phyloP scores from a whole-genome alignment of 1,140 invertebrate species.

The Antheraea mylitta region DNA sequence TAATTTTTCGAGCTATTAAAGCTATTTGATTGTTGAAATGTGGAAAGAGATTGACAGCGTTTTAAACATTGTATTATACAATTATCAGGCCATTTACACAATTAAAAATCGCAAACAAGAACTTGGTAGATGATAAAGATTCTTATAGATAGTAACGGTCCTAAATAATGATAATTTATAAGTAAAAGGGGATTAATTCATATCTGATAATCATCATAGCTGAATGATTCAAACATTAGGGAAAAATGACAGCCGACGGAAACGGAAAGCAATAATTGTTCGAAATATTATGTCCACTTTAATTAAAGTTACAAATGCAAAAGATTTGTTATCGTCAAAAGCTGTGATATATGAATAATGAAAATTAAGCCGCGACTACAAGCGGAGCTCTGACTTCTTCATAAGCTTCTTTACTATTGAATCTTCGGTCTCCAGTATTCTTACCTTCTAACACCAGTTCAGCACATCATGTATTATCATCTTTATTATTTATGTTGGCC shows the following conservation, averaged over 20 bases:
- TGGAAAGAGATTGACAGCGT: neutral
- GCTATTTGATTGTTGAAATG: constrained; percentile 20
- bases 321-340: constrained; percentile 79
- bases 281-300: constrained; percentile 64
- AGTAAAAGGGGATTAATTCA: neutral
- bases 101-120: neutral
- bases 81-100: neutral
- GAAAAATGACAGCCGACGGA: neutral
- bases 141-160: neutral
- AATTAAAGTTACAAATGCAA: constrained; percentile 74
- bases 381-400: constrained; percentile 38
- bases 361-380: constrained; percentile 42
- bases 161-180: neutral
- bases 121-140: neutral
- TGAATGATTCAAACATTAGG: neutral
- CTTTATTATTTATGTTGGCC: constrained; percentile 26
- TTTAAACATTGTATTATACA: neutral
- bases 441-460: constrained; percentile 31
- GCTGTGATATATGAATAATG: constrained; percentile 75
- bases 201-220: neutral
- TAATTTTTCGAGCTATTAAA: constrained; percentile 68
- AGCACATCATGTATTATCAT: constrained; percentile 69
- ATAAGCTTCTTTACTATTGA: constrained; percentile 31
- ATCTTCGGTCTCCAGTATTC: constrained; percentile 21
- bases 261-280: constrained; percentile 40